Percentiles rank a stretch among this genome's conserved stretches.
phyloP scores from a whole-genome alignment of 2,888 invertebrate genomes.

The Heterodera filipjevi region DNA sequence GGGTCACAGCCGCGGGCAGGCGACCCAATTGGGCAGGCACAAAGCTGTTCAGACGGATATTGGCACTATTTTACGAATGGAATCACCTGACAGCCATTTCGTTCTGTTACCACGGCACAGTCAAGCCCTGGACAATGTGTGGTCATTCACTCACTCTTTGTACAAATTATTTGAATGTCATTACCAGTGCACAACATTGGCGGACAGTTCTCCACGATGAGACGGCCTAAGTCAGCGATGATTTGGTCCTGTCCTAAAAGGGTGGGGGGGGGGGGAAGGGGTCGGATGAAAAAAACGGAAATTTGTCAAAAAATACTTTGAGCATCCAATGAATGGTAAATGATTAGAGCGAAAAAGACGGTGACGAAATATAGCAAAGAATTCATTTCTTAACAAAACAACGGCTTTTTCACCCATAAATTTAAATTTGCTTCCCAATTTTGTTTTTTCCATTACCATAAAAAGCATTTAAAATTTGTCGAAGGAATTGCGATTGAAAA shows the following conservation, averaged over 20 bases:
- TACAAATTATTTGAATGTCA: not conserved
- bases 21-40: conserved; percentile 65
- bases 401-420: too few species aligned
- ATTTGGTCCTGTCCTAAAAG: conserved; percentile 46
- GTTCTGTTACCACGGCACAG: conserved; percentile 64
- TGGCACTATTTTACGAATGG: not conserved
- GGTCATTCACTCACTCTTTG: not conserved
- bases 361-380: not conserved
- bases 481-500: not conserved
- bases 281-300: not conserved
- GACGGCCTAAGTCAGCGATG: conserved; percentile 63
- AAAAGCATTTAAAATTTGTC: not conserved
- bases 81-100: conserved; percentile 63
- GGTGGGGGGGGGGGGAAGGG: not conserved
- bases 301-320: conserved; percentile 13
- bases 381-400: conserved; percentile 5
- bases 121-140: conserved; percentile 44
- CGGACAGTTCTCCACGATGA: conserved; percentile 65
- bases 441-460: too few species aligned
- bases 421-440: too few species aligned
- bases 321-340: conserved; percentile 19
- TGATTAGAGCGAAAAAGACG: conserved; percentile 1
- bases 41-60: conserved; percentile 46
- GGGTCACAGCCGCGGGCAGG: conserved; percentile 58
- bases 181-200: conserved; percentile 65